A percentile compares a stretch with the other conserved stretches of the same genome.
phyloP scores from a whole-genome alignment of 2,797 vertebrate genomes.

The Tokudaia muenninki region DNA sequence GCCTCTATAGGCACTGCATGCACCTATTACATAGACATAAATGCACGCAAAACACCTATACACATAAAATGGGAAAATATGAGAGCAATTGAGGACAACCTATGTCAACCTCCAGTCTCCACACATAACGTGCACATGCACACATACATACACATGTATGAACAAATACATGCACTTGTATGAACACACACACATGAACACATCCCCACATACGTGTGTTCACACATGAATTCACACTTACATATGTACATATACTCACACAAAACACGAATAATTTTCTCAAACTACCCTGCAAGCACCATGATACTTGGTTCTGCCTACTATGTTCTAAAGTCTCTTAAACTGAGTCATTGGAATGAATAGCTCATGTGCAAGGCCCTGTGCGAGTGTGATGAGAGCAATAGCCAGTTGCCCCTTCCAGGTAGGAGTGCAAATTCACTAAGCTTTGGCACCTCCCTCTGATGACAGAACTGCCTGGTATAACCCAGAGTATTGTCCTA shows the following conservation, averaged over 20 bases:
- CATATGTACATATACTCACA: background rate
- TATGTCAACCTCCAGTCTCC: background rate
- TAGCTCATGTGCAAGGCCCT: conserved; percentile 1
- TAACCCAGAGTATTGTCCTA: conserved; percentile 39
- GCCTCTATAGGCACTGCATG: background rate
- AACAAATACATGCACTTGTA: no score
- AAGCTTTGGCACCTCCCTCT: conserved; percentile 65
- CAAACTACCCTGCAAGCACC: conserved; percentile 35
- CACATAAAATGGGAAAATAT: background rate
- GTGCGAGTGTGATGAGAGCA: background rate
- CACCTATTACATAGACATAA: background rate
- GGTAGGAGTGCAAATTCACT: conserved; percentile 65
- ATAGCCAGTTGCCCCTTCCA: conserved; percentile 62
- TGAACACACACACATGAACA: background rate
- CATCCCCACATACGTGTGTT: no score
- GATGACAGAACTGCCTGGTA: conserved; percentile 31
- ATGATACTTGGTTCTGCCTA: background rate
- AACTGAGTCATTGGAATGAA: background rate
- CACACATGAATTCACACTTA: background rate
- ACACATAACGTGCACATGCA: background rate
- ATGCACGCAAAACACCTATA: background rate
- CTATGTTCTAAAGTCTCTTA: background rate
- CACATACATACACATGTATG: no score
- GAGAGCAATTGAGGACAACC: background rate
- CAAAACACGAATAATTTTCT: background rate